A percentile compares a stretch with the other conserved stretches of the same genome.
phyloP scores from a whole-genome alignment of 2,113 vertebrate species.

The Zapus hudsonius region DNA sequence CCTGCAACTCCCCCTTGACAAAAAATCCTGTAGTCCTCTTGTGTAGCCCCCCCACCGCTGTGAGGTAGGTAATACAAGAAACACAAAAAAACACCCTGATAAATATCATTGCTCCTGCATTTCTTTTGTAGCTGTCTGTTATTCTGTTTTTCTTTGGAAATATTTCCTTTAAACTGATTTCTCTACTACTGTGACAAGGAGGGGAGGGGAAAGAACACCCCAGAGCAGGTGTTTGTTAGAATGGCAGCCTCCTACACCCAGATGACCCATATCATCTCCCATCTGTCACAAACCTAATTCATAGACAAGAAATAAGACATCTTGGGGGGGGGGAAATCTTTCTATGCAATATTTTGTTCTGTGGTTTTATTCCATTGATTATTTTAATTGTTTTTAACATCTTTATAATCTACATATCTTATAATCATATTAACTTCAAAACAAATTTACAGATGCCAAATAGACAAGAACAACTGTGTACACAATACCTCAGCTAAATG shows the following conservation, averaged over 20 bases:
- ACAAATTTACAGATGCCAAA: conserved; percentile 65
- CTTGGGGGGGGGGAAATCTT: conserved; percentile 44
- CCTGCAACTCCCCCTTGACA: background rate
- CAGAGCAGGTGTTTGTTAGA: conserved; percentile 74
- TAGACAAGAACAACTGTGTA: background rate
- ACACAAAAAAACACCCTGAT: conserved; percentile 2
- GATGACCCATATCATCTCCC: conserved; percentile 81
- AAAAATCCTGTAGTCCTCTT: background rate
- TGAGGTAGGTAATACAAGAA: background rate
- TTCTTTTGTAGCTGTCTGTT: background rate
- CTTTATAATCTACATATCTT: background rate
- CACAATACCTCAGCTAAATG: background rate
- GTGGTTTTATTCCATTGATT: conserved; percentile 54
- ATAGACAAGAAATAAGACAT: conserved; percentile 67
- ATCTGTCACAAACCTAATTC: conserved; percentile 81
- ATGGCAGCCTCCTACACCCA: conserved; percentile 68
- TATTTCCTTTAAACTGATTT: conserved; percentile 59
- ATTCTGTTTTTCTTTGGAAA: conserved; percentile 20
- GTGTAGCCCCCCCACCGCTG: background rate
- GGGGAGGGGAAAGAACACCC: background rate
- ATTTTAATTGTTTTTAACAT: conserved; percentile 58
- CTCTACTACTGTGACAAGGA: conserved; percentile 36
- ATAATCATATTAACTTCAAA: conserved; percentile 64
- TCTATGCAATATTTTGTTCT: conserved; percentile 53
- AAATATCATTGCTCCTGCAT: background rate